Base-by-base conservation (phyloP, 2,888 invertebrate genomes). In the Drosophila paracracens region DNA sequence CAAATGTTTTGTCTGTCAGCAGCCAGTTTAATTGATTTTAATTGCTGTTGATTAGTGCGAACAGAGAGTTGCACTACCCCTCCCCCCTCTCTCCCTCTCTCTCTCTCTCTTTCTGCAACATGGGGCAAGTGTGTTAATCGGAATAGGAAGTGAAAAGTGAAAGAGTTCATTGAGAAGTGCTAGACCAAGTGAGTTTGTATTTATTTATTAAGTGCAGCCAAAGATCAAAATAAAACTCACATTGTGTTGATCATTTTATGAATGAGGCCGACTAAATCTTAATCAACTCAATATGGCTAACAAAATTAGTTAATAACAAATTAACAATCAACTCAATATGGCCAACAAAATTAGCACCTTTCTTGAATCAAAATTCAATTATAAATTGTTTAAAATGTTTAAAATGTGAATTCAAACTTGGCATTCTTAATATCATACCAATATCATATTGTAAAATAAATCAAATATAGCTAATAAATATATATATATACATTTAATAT, bases 21-120 rank as follows among this genome's bases (percentile, higher is more conserved):
- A 69, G 69, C 70, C 63, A 53, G 62, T 82, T 88, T 86, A 89
- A 86, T 86, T 89, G 85, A 88, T 82, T 88, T 86, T 89, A 88
- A 86, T 86, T 86, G 88, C 74, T 71, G 75, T 80, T 86, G 88
- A 86, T 86, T 89, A 75, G 71, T 60, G 82, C 73, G 57, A 60
- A 61, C 64, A 75, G 71, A 74, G 76, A 69, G 60, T 64, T 76
- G 75, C 59, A 59, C 16, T 21, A 2, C 13, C 21, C 4, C 4
- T 1, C 13, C 5, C n/a, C n/a, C 2, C 2, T 0, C 38, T 0
- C 13, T 3, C 6, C 0, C 0, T 1, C 3, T 38, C 1, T 1
- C 4, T 8, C 1, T 8, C 38, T 21, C 21, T 6, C 43, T 40
- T 8, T 10, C n/a, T n/a, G 27, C 35, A 43, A n/a, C 29, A 33